phyloP scores from a whole-genome alignment of 1,140 invertebrate genomes.

The Aethina tumida region DNA sequence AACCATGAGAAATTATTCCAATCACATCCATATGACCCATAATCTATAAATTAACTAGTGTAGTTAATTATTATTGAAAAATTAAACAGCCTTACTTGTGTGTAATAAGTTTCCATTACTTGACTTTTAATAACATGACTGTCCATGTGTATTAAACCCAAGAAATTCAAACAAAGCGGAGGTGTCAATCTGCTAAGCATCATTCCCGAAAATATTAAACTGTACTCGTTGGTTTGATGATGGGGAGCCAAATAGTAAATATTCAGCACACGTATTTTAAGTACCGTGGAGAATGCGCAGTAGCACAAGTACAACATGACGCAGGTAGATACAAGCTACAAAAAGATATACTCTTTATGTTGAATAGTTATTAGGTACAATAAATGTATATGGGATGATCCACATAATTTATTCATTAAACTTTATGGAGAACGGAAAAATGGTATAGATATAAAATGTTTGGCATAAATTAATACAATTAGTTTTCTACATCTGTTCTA shows the following conservation, averaged over 20 bases:
- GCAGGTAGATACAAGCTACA: constrained; percentile 72
- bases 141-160: constrained; percentile 96
- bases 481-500: no score
- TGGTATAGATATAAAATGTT: no score
- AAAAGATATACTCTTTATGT: constrained; percentile 25
- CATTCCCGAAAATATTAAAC: constrained; percentile 96
- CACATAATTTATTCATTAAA: no score
- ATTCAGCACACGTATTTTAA: constrained; percentile 93
- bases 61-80: neutral
- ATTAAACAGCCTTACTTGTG: constrained; percentile 49
- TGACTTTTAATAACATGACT: constrained; percentile 84
- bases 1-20: constrained; percentile 92
- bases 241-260: constrained; percentile 94
- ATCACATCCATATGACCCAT: constrained; percentile 99
- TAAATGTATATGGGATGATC: no score
- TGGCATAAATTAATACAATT: no score
- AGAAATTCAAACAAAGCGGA: constrained; percentile 96
- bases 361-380: no score
- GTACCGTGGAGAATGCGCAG: constrained; percentile 95
- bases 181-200: constrained; percentile 94
- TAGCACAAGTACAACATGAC: constrained; percentile 92
- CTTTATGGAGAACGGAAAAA: no score
- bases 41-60: constrained; percentile 48
- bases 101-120: constrained; percentile 78
- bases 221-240: constrained; percentile 98